Evolutionary conservation across 2,888 invertebrate species (phyloP).

Genomic region (Drosophila longiperda): DNA sequence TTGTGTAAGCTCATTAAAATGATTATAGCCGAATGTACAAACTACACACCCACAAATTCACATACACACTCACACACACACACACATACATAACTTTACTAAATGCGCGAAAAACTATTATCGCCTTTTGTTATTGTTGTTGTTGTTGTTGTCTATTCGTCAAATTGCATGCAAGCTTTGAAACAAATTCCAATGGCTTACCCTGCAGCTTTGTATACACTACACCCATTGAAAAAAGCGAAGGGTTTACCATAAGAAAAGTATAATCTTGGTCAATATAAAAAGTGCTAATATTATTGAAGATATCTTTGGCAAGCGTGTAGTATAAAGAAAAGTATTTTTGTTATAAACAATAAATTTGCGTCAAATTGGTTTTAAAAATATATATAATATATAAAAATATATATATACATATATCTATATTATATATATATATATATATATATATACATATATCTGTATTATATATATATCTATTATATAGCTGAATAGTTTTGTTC

Average conservation of each 20-base stretch:
- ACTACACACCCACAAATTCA: conserved; percentile 40
- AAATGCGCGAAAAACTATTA: conserved; percentile 62
- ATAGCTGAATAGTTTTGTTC: neutral
- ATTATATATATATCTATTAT: neutral
- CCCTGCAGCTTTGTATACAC: neutral
- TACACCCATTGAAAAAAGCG: neutral
- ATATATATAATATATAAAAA: no score
- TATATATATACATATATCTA: neutral
- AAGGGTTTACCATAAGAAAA: neutral
- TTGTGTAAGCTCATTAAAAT: conserved; percentile 77
- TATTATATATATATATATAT: neutral
- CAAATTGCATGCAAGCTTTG: conserved; percentile 65
- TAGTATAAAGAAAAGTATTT: neutral
- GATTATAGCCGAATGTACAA: conserved; percentile 60
- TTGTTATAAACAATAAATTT: neutral
- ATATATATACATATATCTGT: neutral
- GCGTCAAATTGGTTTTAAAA: neutral
- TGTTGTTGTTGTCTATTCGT: conserved; percentile 16
- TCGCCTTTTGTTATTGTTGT: conserved; percentile 11
- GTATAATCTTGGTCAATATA: neutral
- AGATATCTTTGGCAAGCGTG: neutral
- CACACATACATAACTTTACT: conserved; percentile 12
- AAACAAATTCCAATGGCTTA: conserved; percentile 24
- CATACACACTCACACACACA: conserved; percentile 25
- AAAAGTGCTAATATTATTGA: neutral